Base-by-base conservation (phyloP, 2,113 vertebrate genomes). In the Hirundichthys speculiger region DNA sequence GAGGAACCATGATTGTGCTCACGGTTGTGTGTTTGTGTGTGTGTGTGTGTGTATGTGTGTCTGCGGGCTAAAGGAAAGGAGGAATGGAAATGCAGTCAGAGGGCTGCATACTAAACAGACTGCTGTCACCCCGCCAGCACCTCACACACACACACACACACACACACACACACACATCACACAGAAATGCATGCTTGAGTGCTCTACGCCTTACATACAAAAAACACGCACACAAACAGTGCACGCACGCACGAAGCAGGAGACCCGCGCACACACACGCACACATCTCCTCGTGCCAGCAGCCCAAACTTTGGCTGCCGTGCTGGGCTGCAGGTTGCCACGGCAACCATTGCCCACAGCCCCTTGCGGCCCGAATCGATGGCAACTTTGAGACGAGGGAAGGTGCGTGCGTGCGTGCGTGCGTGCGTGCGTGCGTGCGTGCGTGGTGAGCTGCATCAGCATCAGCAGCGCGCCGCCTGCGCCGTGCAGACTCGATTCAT, bases 331-430 rank as follows among this genome's bases (percentile, higher is more conserved):
- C 80, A 57, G 83, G 92, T 93, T 92, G 83, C 89, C 85, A 89
- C 87, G 76, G 91, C 87, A 92, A 93, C 93, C 84, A 58, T 92
- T 89, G 91, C 93, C 89, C 91, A 91, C 77, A 87, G 91, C 89
- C 85, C 90, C 84, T 90, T 85, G 74, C 90, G 90, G 85, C 88
- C 88, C 80, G 83, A 93, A 92, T 93, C 90, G 88, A 91, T 92
- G 91, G 91, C 83, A 86, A 79, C 72, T 83, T 78, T 79, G 62
- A 86, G 80, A 89, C 49, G 55, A 80, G 79, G 72, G 71, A 69
- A 77, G 53, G 54, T 64, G 25, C 25, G 25, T 14, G 4, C 8
- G 21, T 50, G 15, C 21, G 25, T 4, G 20, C 2, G 3, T 0
- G 14, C 10, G 48, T n/a, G n/a, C n/a, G n/a, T n/a, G n/a, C n/a